A percentile compares a stretch with the other conserved stretches of the same genome.
phyloP scores from a whole-genome alignment of 2,113 vertebrate genomes.

The Zosterops japonicus region DNA sequence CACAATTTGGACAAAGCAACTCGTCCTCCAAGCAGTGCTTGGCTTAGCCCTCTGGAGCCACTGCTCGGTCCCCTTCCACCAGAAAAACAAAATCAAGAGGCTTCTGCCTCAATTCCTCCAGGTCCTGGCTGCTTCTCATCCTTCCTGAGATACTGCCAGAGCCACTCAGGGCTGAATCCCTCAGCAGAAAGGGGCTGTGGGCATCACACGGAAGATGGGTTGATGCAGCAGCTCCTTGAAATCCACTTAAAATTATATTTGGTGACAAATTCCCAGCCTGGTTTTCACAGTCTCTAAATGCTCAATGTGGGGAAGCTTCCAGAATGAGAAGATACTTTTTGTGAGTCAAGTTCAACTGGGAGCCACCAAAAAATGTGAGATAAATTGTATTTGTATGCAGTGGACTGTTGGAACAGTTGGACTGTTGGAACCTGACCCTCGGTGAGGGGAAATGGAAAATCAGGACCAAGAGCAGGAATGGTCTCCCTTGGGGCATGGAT shows the following conservation, averaged over 20 bases:
- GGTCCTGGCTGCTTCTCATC: not conserved
- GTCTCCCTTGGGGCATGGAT: fast-evolving
- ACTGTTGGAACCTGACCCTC: not conserved
- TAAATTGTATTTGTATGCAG: not conserved
- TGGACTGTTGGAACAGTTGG: not conserved
- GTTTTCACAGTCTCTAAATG: fast-evolving
- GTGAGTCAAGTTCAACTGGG: not conserved
- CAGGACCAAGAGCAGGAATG: not conserved
- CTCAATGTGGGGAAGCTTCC: not conserved
- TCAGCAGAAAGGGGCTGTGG: fast-evolving
- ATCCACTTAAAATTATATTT: not conserved
- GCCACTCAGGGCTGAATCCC: not conserved
- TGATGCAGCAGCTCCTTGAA: not conserved
- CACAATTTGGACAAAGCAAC: fast-evolving
- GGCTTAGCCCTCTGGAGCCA: not conserved
- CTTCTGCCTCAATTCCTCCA: not conserved
- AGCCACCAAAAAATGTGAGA: not conserved
- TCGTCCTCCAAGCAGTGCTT: too few relatives aligned
- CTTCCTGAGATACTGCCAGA: not conserved
- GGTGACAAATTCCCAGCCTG: not conserved
- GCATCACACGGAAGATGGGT: not conserved
- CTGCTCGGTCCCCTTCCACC: fast-evolving
- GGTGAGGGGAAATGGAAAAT: fast-evolving
- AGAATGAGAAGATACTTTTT: not conserved
- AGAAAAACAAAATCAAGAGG: not conserved